These are phyloP conservation scores for Melanotaenia parkinsoni DNA, from an alignment of 2,797 vertebrate species.

Conservation along the genomic window DNA sequence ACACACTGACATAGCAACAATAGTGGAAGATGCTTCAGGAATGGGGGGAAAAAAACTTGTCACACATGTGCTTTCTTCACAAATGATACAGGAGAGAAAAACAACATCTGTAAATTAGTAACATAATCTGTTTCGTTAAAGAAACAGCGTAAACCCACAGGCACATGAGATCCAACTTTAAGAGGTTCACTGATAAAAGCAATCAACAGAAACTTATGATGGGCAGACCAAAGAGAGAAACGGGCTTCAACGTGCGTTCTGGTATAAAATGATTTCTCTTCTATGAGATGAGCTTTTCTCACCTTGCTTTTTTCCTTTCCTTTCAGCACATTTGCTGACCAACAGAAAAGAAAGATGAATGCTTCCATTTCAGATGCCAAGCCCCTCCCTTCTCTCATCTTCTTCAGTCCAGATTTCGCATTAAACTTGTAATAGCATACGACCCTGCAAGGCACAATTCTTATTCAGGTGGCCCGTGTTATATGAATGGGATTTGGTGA, in stretches of 20 bases:
- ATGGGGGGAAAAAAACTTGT: constrained; percentile 57
- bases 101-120: constrained; percentile 38
- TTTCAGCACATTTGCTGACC: constrained; percentile 82
- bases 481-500: constrained; percentile 86
- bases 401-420: constrained; percentile 81
- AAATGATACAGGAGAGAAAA: constrained; percentile 54
- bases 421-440: constrained; percentile 86
- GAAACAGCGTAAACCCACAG: constrained; percentile 28
- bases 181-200: constrained; percentile 53
- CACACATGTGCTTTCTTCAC: constrained; percentile 52
- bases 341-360: constrained; percentile 85
- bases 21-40: constrained; percentile 66
- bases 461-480: constrained; percentile 83
- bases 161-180: constrained; percentile 18
- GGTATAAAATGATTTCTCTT: constrained; percentile 69
- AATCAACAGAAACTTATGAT: constrained; percentile 49
- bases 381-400: constrained; percentile 71
- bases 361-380: constrained; percentile 79
- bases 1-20: constrained; percentile 70
- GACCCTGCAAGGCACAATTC: constrained; percentile 81
- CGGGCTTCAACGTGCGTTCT: constrained; percentile 43
- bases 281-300: constrained; percentile 73
- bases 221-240: constrained; percentile 57
- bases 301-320: constrained; percentile 54
- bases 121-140: constrained; percentile 35